Percentiles rank a stretch among this genome's conserved stretches.
These are phyloP conservation scores for Macaria liturata DNA, from an alignment of 2,888 invertebrate genomes.

Conservation along the genomic window DNA sequence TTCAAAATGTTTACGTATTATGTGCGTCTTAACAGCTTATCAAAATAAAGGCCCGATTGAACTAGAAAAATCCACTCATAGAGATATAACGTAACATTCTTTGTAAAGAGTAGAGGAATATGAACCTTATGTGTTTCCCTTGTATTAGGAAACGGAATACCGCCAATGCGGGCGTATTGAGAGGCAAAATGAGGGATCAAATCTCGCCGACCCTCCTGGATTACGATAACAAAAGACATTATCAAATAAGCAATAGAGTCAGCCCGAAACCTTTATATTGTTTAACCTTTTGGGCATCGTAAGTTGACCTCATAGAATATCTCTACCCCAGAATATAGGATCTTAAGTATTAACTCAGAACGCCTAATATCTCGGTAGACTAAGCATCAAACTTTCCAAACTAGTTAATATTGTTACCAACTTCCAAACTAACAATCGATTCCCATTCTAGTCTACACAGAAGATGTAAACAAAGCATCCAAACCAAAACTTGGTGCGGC, in stretches of 20 bases:
- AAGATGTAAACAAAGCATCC: slow-evolving; percentile 18
- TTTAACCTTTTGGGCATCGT: slow-evolving; percentile 31
- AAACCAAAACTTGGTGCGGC: slow-evolving; percentile 1
- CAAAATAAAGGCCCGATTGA: slow-evolving; percentile 17
- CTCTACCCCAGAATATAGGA: slow-evolving; percentile 13
- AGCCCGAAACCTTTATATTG: slow-evolving; percentile 33
- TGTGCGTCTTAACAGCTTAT: slow-evolving; percentile 16
- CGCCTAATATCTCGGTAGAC: slow-evolving; percentile 8
- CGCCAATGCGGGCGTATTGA: slow-evolving; percentile 43
- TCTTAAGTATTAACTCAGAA: slow-evolving; percentile 7
- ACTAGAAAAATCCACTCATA: slow-evolving; percentile 18
- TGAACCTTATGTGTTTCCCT: slow-evolving; percentile 22
- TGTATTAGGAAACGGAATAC: slow-evolving; percentile 29
- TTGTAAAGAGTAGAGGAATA: slow-evolving; percentile 14
- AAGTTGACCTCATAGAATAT: slow-evolving; percentile 27
- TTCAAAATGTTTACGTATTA: slow-evolving; percentile 8
- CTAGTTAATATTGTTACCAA: slow-evolving; percentile 12
- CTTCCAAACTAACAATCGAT: slow-evolving; percentile 6
- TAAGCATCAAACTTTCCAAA: slow-evolving; percentile 14
- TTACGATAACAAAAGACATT: slow-evolving; percentile 56
- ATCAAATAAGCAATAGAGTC: slow-evolving; percentile 50
- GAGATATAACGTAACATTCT: slow-evolving; percentile 16
- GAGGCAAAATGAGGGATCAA: slow-evolving; percentile 52
- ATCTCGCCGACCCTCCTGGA: slow-evolving; percentile 48
- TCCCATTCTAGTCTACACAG: slow-evolving; percentile 8